These are phyloP conservation scores for Drosophila atripex DNA, from an alignment of 2,888 invertebrate species.

Conservation along the genomic window DNA sequence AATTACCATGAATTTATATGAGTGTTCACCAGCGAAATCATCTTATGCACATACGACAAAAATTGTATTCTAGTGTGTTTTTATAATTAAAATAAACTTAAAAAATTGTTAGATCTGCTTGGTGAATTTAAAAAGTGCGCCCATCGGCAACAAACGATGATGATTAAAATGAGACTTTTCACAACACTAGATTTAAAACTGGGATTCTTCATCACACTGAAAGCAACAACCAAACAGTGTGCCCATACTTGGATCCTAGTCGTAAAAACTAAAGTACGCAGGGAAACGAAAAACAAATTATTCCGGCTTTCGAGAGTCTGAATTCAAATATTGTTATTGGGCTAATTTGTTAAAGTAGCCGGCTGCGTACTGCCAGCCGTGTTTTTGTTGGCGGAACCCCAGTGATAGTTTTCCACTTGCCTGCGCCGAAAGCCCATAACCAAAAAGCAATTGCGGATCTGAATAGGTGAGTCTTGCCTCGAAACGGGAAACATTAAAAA, in stretches of 20 bases:
- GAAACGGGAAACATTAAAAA: conserved; percentile 12
- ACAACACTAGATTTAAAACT: too few relatives aligned
- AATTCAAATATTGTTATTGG: conserved; percentile 4
- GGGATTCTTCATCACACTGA: too few relatives aligned
- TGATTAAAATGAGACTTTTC: too few relatives aligned
- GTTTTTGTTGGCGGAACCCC: not conserved
- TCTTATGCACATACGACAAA: conserved; percentile 42
- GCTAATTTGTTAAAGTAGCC: not conserved
- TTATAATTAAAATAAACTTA: conserved; percentile 63
- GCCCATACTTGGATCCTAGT: not conserved
- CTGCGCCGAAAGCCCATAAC: conserved; percentile 8
- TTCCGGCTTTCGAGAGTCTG: not conserved
- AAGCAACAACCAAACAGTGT: not conserved
- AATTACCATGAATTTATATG: conserved; percentile 48
- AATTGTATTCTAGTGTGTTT: conserved; percentile 55
- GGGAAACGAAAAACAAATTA: conserved; percentile 14
- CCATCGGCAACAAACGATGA: not conserved
- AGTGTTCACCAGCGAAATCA: conserved; percentile 45
- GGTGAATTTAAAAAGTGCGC: not conserved
- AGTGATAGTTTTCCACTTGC: conserved; percentile 5
- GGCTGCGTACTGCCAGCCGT: conserved; percentile 22
- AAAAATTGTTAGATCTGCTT: conserved; percentile 28
- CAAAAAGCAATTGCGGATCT: conserved; percentile 13
- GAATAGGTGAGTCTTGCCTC: conserved; percentile 23
- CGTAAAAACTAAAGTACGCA: conserved; percentile 4